Conservation (phyloP, 2,113 vertebrate species). For the Atlantisia rogersi region DNA sequence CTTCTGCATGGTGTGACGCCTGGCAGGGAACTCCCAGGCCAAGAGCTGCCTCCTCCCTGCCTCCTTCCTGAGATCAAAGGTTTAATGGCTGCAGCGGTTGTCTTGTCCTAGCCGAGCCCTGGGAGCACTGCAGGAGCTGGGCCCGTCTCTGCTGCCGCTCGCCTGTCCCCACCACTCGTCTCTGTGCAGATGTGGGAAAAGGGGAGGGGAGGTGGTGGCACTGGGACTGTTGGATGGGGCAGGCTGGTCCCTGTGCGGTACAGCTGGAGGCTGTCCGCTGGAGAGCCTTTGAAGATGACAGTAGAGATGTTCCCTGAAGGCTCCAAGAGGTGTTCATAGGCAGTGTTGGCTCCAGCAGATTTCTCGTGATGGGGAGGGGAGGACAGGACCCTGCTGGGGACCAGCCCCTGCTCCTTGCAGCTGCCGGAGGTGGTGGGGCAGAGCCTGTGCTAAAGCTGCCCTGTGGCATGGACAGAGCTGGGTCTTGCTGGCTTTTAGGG, state of each 20-base stretch:
- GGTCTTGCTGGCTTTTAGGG: not conserved
- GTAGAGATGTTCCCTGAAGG: not conserved
- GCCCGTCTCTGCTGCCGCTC: not conserved
- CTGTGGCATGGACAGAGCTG: not conserved
- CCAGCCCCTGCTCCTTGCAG: not conserved
- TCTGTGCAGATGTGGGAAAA: rapidly evolving
- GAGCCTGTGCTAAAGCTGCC: not conserved
- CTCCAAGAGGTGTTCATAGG: not conserved
- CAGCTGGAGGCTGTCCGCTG: not conserved
- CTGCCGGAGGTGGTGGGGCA: rapidly evolving
- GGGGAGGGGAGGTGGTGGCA: not conserved
- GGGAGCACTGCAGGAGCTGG: not conserved
- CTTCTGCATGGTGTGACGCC: not conserved
- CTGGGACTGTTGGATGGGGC: not conserved
- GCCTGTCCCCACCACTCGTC: not conserved
- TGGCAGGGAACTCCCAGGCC: not conserved
- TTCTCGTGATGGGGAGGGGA: not conserved
- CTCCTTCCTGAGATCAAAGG: not conserved
- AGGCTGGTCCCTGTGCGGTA: not conserved
- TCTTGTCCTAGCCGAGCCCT: not conserved
- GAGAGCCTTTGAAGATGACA: not conserved
- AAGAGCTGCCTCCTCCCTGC: not conserved
- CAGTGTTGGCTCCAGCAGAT: not conserved
- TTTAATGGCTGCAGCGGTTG: not conserved
- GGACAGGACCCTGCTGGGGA: not conserved